Conservation (phyloP, 2,888 invertebrate genomes). For the Troides aeacus region DNA sequence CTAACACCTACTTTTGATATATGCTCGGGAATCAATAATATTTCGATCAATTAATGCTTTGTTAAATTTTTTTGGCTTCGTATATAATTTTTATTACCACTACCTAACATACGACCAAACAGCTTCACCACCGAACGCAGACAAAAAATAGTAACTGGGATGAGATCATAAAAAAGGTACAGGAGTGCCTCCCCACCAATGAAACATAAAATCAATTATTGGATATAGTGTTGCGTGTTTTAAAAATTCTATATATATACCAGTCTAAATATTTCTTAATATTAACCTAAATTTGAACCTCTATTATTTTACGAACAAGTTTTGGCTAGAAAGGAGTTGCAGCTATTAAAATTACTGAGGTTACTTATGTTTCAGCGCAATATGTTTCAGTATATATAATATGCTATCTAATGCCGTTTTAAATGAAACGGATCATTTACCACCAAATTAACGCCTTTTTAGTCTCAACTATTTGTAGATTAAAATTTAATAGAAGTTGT, state of each 20-base stretch:
- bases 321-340: too few relatives aligned
- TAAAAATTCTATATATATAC: not conserved
- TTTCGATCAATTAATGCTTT: conserved; percentile 6
- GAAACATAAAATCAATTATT: conserved; percentile 4
- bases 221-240: not conserved
- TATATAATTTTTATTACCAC: conserved; percentile 15
- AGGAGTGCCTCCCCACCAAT: not conserved
- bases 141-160: not conserved
- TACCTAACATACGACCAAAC: conserved; percentile 7
- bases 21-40: conserved; percentile 13
- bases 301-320: too few relatives aligned
- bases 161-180: not conserved
- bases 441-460: too few relatives aligned
- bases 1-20: conserved; percentile 15
- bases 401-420: too few relatives aligned
- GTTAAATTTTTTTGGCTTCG: not conserved
- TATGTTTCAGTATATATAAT: too few relatives aligned
- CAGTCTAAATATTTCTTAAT: not conserved
- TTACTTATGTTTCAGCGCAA: too few relatives aligned
- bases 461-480: too few relatives aligned
- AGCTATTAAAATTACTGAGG: too few relatives aligned
- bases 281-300: not conserved
- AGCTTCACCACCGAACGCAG: conserved; percentile 5
- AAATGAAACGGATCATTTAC: too few relatives aligned
- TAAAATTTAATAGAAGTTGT: too few relatives aligned